Evolutionary conservation across 2,797 vertebrate species (phyloP).

Genomic region (Sebastes hopkinsi): DNA sequence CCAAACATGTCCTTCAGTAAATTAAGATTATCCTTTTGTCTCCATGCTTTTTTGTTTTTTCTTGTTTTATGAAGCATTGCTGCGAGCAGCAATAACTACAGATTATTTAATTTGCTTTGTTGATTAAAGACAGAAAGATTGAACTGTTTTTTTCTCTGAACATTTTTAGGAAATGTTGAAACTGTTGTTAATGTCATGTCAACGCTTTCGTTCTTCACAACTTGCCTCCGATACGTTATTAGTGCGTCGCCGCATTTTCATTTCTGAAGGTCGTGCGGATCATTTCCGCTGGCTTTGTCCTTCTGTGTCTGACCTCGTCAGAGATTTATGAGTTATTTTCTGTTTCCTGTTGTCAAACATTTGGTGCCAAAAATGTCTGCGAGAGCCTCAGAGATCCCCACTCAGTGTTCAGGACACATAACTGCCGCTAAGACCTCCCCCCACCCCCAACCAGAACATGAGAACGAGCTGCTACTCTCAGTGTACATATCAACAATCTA

Average conservation of each 20-base stretch:
- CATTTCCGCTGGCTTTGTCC: constrained; percentile 46
- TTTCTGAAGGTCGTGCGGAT: constrained; percentile 29
- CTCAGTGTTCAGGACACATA: neutral
- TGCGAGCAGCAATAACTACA: constrained; percentile 93
- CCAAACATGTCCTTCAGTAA: constrained; percentile 81
- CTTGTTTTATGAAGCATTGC: constrained; percentile 86
- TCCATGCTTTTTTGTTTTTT: constrained; percentile 83
- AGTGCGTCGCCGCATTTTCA: neutral
- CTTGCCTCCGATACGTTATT: constrained; percentile 31
- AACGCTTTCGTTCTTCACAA: constrained; percentile 59
- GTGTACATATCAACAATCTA: constrained; percentile 28
- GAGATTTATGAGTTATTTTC: neutral
- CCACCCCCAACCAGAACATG: neutral
- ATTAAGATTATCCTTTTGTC: constrained; percentile 81
- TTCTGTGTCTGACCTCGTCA: constrained; percentile 40
- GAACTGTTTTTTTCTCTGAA: constrained; percentile 53
- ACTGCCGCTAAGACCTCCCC: neutral
- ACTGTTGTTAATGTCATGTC: constrained; percentile 52
- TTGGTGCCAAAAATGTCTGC: constrained; percentile 38
- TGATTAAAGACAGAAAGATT: constrained; percentile 73
- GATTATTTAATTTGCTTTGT: constrained; percentile 91
- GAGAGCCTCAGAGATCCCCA: constrained; percentile 8
- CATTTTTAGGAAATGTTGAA: constrained; percentile 64
- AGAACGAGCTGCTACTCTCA: neutral
- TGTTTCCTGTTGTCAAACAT: constrained; percentile 20